phyloP scores from a whole-genome alignment of 23 tunicate genomes.

The Oikopleura dioica region DNA sequence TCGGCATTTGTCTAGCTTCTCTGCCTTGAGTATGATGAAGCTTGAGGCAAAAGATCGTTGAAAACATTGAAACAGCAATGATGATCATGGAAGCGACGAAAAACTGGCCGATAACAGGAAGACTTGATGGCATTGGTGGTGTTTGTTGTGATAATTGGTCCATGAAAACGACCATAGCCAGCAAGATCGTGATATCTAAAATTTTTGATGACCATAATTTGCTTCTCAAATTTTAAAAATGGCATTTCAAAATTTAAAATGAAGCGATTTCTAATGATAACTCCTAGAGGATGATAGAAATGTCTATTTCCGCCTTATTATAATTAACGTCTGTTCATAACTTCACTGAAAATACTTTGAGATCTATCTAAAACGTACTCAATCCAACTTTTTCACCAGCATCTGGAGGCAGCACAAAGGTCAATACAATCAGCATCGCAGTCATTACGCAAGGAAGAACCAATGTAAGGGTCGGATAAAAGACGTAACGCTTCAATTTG shows the following conservation, averaged over 20 bases:
- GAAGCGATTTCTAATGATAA: too few relatives aligned
- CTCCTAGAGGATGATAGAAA: too few relatives aligned
- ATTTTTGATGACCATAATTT: too few relatives aligned
- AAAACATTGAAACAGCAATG: not conserved
- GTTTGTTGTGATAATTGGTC: constrained; percentile 11
- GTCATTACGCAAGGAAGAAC: constrained; percentile 4
- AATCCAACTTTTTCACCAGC: constrained; percentile 11
- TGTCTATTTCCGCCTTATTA: too few relatives aligned
- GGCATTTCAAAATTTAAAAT: too few relatives aligned
- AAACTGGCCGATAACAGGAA: constrained; percentile 8
- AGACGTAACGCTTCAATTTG: not conserved
- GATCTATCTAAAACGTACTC: too few relatives aligned
- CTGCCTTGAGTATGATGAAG: not conserved
- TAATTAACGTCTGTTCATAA: too few relatives aligned
- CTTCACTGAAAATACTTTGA: too few relatives aligned
- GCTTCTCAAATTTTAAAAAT: too few relatives aligned
- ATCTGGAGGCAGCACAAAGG: not conserved
- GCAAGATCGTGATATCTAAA: constrained; percentile 4
- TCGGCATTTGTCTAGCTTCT: not conserved
- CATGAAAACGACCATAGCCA: constrained; percentile 10
- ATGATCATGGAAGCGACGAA: constrained; percentile 8
- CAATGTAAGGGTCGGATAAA: not conserved
- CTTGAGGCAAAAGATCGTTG: constrained; percentile 8
- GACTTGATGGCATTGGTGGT: constrained; percentile 4
- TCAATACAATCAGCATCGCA: constrained; percentile 7